Conservation (phyloP, 1,140 invertebrate genomes). For the Meteorus sp. region DNA sequence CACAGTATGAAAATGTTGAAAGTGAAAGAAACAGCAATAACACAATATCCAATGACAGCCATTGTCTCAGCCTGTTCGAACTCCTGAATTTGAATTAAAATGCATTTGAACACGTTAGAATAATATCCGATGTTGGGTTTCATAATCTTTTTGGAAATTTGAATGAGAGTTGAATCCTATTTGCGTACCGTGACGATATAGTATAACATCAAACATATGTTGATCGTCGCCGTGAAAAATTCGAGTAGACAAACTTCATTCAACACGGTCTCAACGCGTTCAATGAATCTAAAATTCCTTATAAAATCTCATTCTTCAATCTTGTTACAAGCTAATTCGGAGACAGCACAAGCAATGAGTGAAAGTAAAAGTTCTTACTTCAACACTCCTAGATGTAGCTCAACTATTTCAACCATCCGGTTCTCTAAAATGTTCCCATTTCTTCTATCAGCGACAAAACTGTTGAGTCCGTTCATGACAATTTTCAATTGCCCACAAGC, state of each 20-base stretch:
- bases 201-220: slow-evolving; percentile 48
- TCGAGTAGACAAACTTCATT: slow-evolving; percentile 46
- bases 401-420: slow-evolving; percentile 37
- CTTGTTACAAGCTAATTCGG: too few species aligned
- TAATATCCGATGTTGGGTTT: too few species aligned
- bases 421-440: slow-evolving; percentile 21
- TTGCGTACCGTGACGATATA: slow-evolving; percentile 42
- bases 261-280: slow-evolving; percentile 36
- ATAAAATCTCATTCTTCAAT: neutral
- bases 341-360: too few species aligned
- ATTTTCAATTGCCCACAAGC: slow-evolving; percentile 36
- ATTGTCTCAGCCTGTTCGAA: slow-evolving; percentile 36
- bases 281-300: slow-evolving; percentile 43
- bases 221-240: slow-evolving; percentile 43
- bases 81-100: slow-evolving; percentile 33
- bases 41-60: slow-evolving; percentile 8
- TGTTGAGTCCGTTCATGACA: slow-evolving; percentile 21
- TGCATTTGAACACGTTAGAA: too few species aligned
- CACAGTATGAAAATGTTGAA: slow-evolving; percentile 28
- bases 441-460: slow-evolving; percentile 26
- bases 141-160: too few species aligned
- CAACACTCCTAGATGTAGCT: slow-evolving; percentile 37
- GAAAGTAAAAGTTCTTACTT: slow-evolving; percentile 28
- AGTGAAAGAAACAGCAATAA: slow-evolving; percentile 23
- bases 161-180: neutral